phyloP scores from a whole-genome alignment of 2,113 vertebrate species.

The Rousettus leschenaultii region DNA sequence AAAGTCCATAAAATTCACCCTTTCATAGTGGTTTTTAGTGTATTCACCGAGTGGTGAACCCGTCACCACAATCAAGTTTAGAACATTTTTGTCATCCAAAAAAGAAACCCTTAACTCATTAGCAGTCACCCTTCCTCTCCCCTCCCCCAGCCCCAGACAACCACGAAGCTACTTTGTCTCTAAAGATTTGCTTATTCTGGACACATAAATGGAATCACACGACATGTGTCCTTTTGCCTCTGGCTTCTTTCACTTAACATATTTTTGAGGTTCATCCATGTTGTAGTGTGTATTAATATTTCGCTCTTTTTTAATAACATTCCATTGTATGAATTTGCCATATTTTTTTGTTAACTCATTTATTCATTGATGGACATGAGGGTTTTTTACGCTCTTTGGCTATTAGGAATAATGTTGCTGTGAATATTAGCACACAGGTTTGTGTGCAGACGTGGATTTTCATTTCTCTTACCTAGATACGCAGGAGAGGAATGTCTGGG shows the following conservation, averaged over 20 bases:
- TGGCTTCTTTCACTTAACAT: not conserved
- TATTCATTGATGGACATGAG: accelerated
- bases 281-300: not conserved
- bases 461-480: not conserved
- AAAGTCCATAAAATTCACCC: not conserved
- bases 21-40: not conserved
- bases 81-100: not conserved
- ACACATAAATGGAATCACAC: not conserved
- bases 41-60: not conserved
- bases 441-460: not conserved
- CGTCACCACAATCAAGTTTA: not conserved
- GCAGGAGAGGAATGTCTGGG: not conserved
- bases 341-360: not conserved
- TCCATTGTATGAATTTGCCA: not conserved
- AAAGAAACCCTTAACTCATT: not conserved
- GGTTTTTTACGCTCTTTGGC: not conserved
- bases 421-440: not conserved
- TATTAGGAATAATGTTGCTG: not conserved
- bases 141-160: not conserved
- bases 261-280: not conserved
- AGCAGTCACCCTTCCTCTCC: not conserved
- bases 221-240: not conserved
- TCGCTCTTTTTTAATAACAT: not conserved
- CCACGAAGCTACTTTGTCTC: not conserved
- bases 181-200: not conserved